phyloP scores from a whole-genome alignment of 2,797 vertebrate species.

The Coregonus sp. region DNA sequence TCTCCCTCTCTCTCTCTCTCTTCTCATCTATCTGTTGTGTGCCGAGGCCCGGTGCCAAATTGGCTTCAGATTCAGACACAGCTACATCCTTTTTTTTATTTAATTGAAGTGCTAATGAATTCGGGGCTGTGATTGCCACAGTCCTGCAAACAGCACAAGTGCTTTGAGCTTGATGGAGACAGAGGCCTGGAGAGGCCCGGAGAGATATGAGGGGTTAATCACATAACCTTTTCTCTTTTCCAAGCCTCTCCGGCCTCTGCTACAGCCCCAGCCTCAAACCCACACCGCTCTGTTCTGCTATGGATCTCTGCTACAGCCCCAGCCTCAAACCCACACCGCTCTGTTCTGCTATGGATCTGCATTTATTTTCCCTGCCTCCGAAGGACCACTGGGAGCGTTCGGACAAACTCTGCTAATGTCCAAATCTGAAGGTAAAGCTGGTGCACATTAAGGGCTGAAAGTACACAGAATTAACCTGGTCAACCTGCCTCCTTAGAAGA shows the following conservation, averaged over 20 bases:
- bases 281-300: not conserved
- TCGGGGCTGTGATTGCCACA: constrained; percentile 47
- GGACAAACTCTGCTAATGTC: constrained; percentile 41
- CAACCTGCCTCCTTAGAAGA: constrained; percentile 33
- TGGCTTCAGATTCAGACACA: constrained; percentile 59
- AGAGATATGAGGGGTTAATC: constrained; percentile 42
- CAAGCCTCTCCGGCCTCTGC: not conserved
- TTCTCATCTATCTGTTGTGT: not conserved
- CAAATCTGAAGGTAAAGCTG: constrained; percentile 37
- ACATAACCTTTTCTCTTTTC: constrained; percentile 32
- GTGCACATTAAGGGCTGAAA: constrained; percentile 44
- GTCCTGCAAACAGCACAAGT: constrained; percentile 36
- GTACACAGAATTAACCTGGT: constrained; percentile 54
- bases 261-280: not conserved
- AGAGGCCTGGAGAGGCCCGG: constrained; percentile 12
- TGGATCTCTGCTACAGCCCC: constrained; percentile 14
- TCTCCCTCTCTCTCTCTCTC: not conserved
- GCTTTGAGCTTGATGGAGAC: constrained; percentile 37
- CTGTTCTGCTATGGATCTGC: constrained; percentile 22
- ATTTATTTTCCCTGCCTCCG: constrained; percentile 17
- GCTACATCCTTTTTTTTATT: constrained; percentile 60
- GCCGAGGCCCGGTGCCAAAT: constrained; percentile 55
- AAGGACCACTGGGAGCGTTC: constrained; percentile 33
- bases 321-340: not conserved
- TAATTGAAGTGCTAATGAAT: constrained; percentile 69